A percentile compares a stretch with the other conserved stretches of the same genome.
Evolutionary conservation across 2,888 invertebrate species (phyloP).

Genomic region (Harmothoe impar): DNA sequence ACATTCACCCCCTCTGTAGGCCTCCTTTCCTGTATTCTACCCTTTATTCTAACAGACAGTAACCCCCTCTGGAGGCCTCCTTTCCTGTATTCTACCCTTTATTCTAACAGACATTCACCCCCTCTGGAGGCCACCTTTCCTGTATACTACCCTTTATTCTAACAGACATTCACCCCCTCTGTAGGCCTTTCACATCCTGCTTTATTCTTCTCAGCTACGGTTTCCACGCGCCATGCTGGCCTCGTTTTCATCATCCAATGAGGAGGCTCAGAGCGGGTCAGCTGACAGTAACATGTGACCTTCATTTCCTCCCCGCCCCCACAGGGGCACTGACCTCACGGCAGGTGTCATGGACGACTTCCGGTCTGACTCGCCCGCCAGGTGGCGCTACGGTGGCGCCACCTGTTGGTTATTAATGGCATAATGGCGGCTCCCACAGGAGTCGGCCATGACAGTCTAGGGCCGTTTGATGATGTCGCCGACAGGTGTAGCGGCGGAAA

Average conservation of each 20-base stretch:
- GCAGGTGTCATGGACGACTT: not conserved
- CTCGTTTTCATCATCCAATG: not conserved
- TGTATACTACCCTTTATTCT: too few relatives aligned
- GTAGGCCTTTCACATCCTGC: too few relatives aligned
- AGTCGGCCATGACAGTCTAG: not conserved
- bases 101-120: too few relatives aligned
- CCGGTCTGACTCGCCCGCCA: not conserved
- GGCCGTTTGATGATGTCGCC: conserved; percentile 1
- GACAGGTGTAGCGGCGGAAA: not conserved
- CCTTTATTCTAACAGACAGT: too few relatives aligned
- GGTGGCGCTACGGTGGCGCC: not conserved
- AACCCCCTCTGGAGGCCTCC: too few relatives aligned
- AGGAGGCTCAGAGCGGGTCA: not conserved
- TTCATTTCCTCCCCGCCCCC: not conserved
- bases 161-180: too few relatives aligned
- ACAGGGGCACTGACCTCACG: not conserved
- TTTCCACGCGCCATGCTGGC: too few relatives aligned
- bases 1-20: too few relatives aligned
- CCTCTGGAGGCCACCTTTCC: too few relatives aligned
- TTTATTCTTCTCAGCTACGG: too few relatives aligned
- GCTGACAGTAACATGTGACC: conserved; percentile 17
- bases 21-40: too few relatives aligned
- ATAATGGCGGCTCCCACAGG: conserved; percentile 6
- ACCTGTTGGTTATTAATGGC: not conserved
- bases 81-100: too few relatives aligned